Percentiles rank a stretch among this genome's conserved stretches.
Conservation (phyloP, 2,888 invertebrate genomes). For the Scaptomyza tumidula region DNA sequence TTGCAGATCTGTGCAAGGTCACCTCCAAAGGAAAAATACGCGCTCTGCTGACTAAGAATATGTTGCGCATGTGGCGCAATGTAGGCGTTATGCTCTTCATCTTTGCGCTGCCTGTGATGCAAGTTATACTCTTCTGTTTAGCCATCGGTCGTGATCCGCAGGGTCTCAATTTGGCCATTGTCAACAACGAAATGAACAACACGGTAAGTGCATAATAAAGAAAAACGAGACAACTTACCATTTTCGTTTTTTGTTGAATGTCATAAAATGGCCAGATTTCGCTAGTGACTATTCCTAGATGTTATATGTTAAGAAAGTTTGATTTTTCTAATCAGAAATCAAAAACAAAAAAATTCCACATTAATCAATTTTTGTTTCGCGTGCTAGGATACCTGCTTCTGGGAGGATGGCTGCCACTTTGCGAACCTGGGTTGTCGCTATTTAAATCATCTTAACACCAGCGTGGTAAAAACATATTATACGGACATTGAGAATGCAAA, state of each 20-base stretch:
- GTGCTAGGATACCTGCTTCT: conserved; percentile 79
- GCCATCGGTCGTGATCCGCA: conserved; percentile 95
- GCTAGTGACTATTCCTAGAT: too few species aligned
- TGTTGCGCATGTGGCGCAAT: conserved; percentile 95
- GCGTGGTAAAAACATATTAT: conserved; percentile 90
- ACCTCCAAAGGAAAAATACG: conserved; percentile 94
- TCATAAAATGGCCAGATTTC: too few species aligned
- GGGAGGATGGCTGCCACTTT: conserved; percentile 88
- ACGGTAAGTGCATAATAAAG: conserved; percentile 65
- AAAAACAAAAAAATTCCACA: too few species aligned
- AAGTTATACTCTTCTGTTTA: conserved; percentile 96
- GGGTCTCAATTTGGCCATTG: conserved; percentile 91
- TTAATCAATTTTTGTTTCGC: not conserved
- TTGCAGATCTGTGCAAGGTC: conserved; percentile 78
- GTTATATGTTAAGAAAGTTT: too few species aligned
- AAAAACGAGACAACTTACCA: not conserved
- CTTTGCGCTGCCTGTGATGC: conserved; percentile 96
- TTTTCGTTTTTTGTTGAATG: too few species aligned
- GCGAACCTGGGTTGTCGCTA: conserved; percentile 92
- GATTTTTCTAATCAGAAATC: too few species aligned
- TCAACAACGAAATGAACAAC: conserved; percentile 88
- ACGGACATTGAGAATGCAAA: conserved; percentile 88
- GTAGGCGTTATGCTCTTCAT: conserved; percentile 97
- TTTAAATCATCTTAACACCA: conserved; percentile 90
- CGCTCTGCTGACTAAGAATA: conserved; percentile 94